Base-by-base conservation (phyloP, 2,888 invertebrate species). In the Chloroclystis v-ata region DNA sequence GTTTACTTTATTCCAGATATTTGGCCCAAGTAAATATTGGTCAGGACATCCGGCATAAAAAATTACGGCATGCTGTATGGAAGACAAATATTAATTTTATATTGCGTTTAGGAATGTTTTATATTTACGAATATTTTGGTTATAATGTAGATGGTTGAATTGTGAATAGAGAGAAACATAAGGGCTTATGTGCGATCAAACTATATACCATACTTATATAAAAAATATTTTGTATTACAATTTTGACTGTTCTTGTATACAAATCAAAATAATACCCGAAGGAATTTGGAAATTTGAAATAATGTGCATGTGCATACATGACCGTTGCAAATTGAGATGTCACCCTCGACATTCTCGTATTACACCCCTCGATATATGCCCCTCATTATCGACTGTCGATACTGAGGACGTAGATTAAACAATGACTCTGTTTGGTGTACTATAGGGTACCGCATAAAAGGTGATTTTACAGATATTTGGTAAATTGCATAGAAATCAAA, bases 351-450 rank as follows among this genome's bases (percentile, higher is more conserved):
- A 47, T 29, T 54, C 51, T 49, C 48, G 29, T 50, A 54, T 54
- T 50, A 52, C 56, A 45, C 42, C 51, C 46, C 45, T 47, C 39
- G 37, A 28, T 10, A 47, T 42, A 39, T 16, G 35, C 32, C 14
- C 54, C 64, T 68, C 60, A 67, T 69, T 67, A 67, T 65, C 65
- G 65, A 52, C 57, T 62, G 63, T 61, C 65, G 63, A 64, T 67
- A 57, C 54, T 24, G n/a, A n/a, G n/a, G n/a, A n/a, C n/a, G n/a
- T 20, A 5, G 20, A 20, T 20, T 20, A 20, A 20, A 20, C 20
- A 20, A 20, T 20, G 5, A 5, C 20, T 20, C 24, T 32, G 9
- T 37, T 16, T 38, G 41, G 39, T 28, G 12, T 20, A 20, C 20
- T 5, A 35, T 24, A 7, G 35, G 35, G 20, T 35, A 20, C 10